phyloP scores from a whole-genome alignment of 2,113 vertebrate genomes.

The Lagopus muta region DNA sequence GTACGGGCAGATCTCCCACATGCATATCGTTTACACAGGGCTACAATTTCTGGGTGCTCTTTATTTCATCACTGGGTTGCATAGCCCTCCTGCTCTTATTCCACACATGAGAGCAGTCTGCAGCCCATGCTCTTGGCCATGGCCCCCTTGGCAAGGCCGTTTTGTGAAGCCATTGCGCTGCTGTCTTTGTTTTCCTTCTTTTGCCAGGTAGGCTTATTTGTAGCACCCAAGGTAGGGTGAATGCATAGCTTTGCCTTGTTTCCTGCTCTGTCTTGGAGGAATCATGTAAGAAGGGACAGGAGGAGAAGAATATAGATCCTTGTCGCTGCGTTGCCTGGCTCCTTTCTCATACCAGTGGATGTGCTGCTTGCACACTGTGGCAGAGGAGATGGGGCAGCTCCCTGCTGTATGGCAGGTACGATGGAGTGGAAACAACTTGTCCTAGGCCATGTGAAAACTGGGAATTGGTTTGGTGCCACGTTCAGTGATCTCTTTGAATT shows the following conservation, averaged over 20 bases:
- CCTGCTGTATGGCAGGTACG: not conserved
- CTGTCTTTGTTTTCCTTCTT: not conserved
- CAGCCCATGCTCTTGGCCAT: not conserved
- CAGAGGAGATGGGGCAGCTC: not conserved
- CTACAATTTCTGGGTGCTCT: not conserved
- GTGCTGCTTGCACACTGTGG: fast-evolving
- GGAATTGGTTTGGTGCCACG: not conserved
- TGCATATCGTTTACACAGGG: not conserved
- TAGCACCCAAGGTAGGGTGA: not conserved
- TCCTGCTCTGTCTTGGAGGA: not conserved
- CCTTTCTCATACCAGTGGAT: not conserved
- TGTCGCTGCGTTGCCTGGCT: not conserved
- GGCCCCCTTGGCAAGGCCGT: not conserved
- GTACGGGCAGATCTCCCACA: not conserved
- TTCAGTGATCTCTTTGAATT: not conserved
- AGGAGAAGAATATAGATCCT: not conserved
- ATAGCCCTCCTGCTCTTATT: not conserved
- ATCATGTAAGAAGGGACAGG: too few species aligned
- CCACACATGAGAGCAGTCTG: not conserved
- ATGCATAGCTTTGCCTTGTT: not conserved
- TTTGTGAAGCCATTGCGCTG: not conserved
- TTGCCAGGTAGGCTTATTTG: not conserved
- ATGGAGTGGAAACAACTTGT: not conserved
- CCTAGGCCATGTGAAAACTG: fast-evolving
- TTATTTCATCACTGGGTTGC: not conserved